These are phyloP conservation scores for Callosobruchus maculatus DNA, from an alignment of 2,888 invertebrate species.

Conservation along the genomic window DNA sequence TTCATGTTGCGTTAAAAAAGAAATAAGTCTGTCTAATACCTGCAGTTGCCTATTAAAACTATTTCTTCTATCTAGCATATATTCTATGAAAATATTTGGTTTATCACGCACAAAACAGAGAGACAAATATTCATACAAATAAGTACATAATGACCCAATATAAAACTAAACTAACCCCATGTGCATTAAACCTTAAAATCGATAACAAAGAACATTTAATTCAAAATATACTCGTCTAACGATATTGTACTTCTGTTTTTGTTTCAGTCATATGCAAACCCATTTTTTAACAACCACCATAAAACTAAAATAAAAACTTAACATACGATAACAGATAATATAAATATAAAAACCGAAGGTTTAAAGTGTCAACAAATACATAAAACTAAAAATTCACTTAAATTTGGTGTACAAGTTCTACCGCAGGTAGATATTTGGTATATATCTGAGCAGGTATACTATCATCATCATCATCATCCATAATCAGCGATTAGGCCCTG, in stretches of 20 bases:
- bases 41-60: no score
- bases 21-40: no score
- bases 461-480: neutral
- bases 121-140: neutral
- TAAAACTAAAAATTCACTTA: neutral
- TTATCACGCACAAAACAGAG: neutral
- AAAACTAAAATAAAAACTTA: neutral
- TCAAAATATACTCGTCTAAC: neutral
- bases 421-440: neutral
- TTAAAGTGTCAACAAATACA: neutral
- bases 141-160: neutral
- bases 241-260: neutral
- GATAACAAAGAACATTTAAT: neutral
- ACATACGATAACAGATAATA: neutral
- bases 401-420: neutral
- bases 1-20: no score
- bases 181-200: neutral
- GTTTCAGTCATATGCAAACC: neutral
- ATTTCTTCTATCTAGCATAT: neutral
- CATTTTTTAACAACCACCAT: neutral
- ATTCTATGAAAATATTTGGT: neutral
- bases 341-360: neutral
- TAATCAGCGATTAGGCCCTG: no score
- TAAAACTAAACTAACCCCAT: neutral
- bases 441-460: neutral